phyloP scores from a whole-genome alignment of 2,797 vertebrate genomes.

The Phylloscopus collybita region DNA sequence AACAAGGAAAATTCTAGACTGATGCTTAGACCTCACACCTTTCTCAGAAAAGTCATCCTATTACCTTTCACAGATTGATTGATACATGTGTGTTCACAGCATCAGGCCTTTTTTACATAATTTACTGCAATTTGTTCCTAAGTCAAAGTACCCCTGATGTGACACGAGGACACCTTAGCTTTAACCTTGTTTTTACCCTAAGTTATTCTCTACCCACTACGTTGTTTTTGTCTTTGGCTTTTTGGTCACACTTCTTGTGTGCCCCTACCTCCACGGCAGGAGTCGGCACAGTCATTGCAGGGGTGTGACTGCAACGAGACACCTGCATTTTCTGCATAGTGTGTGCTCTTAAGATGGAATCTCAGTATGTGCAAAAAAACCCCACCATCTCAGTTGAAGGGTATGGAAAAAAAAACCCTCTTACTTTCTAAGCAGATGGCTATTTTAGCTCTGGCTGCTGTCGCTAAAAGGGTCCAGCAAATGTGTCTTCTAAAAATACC shows the following conservation, averaged over 20 bases:
- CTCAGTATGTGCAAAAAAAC: background rate
- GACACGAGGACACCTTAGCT: background rate
- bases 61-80: background rate
- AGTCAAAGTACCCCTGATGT: background rate
- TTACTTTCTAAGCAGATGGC: background rate
- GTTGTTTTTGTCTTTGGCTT: background rate
- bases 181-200: background rate
- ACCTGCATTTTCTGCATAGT: background rate
- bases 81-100: background rate
- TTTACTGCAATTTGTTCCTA: background rate
- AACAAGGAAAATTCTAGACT: background rate
- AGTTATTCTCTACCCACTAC: background rate
- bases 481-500: slow-evolving; percentile 50
- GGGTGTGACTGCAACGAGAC: background rate
- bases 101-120: background rate
- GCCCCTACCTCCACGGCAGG: background rate
- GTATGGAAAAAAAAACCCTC: slow-evolving; percentile 13
- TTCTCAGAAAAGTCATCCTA: background rate
- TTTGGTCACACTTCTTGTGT: background rate
- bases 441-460: slow-evolving; percentile 50
- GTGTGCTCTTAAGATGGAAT: background rate
- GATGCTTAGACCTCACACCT: background rate
- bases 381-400: background rate
- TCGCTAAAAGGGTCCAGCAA: slow-evolving; percentile 16
- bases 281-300: background rate